These are phyloP conservation scores for Carlito syrichta DNA, from an alignment of 2,113 vertebrate species.

Conservation along the genomic window DNA sequence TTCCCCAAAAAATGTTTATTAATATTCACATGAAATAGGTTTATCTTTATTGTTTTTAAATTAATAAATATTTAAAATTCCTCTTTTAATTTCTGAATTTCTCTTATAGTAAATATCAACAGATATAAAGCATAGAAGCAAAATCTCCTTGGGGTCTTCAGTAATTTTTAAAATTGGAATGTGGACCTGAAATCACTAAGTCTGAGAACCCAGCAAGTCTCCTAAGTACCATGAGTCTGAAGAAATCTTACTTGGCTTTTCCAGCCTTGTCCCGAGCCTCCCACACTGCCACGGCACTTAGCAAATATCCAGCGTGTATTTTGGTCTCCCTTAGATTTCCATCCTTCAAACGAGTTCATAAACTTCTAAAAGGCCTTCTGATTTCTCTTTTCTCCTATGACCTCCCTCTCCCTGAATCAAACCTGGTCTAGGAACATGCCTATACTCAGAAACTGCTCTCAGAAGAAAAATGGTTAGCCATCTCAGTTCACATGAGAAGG, in stretches of 20 bases:
- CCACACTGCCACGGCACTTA: not conserved
- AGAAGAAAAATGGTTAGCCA: not conserved
- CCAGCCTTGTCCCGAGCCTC: not conserved
- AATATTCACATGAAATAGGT: not conserved
- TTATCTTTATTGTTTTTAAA: not conserved
- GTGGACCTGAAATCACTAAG: not conserved
- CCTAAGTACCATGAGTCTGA: not conserved
- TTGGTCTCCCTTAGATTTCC: not conserved
- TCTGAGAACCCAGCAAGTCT: not conserved
- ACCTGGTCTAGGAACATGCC: not conserved
- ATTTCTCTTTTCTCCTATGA: not conserved
- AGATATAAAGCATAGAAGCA: not conserved
- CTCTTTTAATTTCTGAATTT: conserved; percentile 33
- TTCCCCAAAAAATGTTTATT: not conserved
- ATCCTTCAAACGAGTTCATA: not conserved
- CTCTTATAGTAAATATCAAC: not conserved
- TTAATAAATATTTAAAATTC: not conserved
- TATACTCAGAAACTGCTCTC: not conserved
- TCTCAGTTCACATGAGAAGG: not conserved
- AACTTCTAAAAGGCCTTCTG: not conserved
- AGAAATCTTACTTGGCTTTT: not conserved
- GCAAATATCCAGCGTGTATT: not conserved
- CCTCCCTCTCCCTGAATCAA: not conserved
- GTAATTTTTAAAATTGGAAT: not conserved
- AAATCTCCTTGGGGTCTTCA: not conserved